Evolutionary conservation across 1,140 invertebrate species (phyloP).

Genomic region (Hestina assimilis): DNA sequence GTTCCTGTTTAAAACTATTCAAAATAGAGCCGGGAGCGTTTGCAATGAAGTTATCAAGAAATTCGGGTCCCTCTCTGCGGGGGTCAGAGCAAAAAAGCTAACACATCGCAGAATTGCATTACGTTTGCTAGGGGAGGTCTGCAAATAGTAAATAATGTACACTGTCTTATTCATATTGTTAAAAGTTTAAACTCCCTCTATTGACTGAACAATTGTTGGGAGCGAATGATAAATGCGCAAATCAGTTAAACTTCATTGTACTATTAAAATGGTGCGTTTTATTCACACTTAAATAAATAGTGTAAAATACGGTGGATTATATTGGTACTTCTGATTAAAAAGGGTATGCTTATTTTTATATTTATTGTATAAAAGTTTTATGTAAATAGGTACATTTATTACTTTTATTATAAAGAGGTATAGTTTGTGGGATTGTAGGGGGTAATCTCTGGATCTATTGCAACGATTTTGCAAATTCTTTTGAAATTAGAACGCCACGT

Average conservation of each 20-base stretch:
- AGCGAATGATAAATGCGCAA: conserved; percentile 55
- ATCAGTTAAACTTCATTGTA: conserved; percentile 36
- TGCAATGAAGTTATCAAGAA: conserved; percentile 74
- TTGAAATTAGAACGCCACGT: no score
- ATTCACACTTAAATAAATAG: background rate
- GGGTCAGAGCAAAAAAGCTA: conserved; percentile 59
- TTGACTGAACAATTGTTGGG: conserved; percentile 58
- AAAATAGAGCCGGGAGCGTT: conserved; percentile 26
- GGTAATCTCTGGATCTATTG: no score
- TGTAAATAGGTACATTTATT: no score
- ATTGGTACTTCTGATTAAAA: background rate
- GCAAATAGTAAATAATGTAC: conserved; percentile 66
- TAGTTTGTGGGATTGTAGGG: no score
- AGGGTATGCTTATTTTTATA: no score
- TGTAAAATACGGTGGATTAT: background rate
- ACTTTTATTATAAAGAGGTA: no score
- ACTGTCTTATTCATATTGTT: conserved; percentile 58
- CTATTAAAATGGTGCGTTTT: background rate
- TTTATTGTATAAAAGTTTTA: no score
- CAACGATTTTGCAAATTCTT: no score
- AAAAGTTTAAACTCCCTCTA: conserved; percentile 71
- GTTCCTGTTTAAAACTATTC: conserved; percentile 10
- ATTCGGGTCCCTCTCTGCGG: conserved; percentile 44
- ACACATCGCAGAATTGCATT: conserved; percentile 50
- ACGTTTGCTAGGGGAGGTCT: conserved; percentile 46